A percentile compares a stretch with the other conserved stretches of the same genome.
These are phyloP conservation scores for Falco punctatus DNA, from an alignment of 2,113 vertebrate species.

Conservation along the genomic window DNA sequence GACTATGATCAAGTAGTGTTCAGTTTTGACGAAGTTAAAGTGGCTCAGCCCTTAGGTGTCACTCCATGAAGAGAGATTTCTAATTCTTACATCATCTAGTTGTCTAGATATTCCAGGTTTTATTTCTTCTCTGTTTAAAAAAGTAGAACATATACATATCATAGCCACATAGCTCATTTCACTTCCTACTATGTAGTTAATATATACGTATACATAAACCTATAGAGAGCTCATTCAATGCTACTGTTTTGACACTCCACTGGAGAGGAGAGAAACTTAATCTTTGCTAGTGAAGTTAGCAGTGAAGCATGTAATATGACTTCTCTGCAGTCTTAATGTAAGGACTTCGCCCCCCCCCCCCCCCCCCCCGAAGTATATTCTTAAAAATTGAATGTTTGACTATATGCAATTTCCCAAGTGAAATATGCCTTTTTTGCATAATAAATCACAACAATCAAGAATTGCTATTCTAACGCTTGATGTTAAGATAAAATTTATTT, in stretches of 20 bases:
- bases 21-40: not conserved
- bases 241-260: not conserved
- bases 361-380: not conserved
- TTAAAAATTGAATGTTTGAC: not conserved
- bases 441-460: not conserved
- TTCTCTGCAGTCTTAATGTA: not conserved
- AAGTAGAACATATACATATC: not conserved
- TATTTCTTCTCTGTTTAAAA: not conserved
- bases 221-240: not conserved
- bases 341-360: accelerated
- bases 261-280: not conserved
- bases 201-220: not conserved
- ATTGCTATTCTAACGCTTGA: not conserved
- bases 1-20: not conserved
- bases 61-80: not conserved
- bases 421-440: not conserved
- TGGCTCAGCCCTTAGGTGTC: not conserved
- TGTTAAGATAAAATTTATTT: not conserved
- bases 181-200: not conserved
- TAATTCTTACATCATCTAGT: not conserved
- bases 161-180: not conserved
- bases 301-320: not conserved
- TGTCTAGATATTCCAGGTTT: not conserved
- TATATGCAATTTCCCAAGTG: accelerated
- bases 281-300: not conserved